Evolutionary conservation across 2,113 vertebrate genomes (phyloP).

Genomic region (Sinocyclocheilus anshuiensis): DNA sequence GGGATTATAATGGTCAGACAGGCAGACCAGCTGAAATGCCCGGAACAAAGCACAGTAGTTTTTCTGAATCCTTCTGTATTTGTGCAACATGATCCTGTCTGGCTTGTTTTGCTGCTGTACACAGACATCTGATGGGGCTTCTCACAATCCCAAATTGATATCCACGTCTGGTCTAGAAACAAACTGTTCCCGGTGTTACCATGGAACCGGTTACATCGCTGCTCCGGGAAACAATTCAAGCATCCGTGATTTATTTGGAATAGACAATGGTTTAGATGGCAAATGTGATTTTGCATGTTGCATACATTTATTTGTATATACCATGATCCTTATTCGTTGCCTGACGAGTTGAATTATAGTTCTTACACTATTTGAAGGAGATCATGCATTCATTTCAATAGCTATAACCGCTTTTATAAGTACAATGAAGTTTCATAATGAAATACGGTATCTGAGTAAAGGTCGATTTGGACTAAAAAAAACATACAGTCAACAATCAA

Average conservation of each 20-base stretch:
- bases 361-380: neutral
- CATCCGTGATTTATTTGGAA: neutral
- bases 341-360: neutral
- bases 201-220: neutral
- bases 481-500: neutral
- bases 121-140: neutral
- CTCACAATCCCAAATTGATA: slow-evolving; percentile 25
- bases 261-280: neutral
- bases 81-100: slow-evolving; percentile 34
- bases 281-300: neutral
- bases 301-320: neutral
- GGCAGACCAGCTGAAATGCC: neutral
- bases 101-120: neutral
- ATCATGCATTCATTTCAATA: neutral
- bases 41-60: slow-evolving; percentile 33
- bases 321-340: neutral
- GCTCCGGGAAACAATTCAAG: neutral
- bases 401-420: neutral
- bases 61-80: slow-evolving; percentile 31
- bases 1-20: slow-evolving; percentile 33
- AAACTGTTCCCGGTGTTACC: neutral
- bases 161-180: neutral
- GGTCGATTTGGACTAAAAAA: neutral
- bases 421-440: neutral
- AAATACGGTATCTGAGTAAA: neutral